Conservation (phyloP, 2,797 vertebrate species). For the Hydrophis major region DNA sequence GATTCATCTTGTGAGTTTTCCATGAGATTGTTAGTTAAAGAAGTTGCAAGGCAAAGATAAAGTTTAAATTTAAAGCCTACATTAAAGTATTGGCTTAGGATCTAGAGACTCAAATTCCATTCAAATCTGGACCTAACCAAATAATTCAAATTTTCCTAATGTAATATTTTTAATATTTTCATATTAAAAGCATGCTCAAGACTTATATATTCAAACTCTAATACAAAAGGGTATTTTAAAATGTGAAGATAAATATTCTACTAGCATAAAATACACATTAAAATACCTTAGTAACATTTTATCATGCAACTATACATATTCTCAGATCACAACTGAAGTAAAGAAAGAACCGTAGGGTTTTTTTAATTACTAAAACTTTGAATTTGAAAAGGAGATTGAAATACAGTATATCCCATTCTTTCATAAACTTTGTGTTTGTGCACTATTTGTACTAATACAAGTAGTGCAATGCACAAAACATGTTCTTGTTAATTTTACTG, state of each 20-base stretch:
- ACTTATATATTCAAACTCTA: not conserved
- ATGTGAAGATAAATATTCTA: not conserved
- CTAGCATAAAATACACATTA: not conserved
- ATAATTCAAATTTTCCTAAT: not conserved
- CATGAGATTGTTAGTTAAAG: not conserved
- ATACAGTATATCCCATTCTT: not conserved
- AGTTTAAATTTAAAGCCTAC: not conserved
- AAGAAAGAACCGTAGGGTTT: not conserved
- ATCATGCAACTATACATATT: accelerated
- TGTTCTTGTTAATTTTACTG: not conserved
- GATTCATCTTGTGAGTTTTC: not conserved
- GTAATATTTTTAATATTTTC: not conserved
- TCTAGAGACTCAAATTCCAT: not conserved
- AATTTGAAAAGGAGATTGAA: not conserved
- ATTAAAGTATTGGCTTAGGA: not conserved
- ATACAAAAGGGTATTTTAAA: not conserved
- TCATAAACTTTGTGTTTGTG: not conserved
- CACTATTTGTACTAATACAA: not conserved
- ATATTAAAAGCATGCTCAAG: not conserved
- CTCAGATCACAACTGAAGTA: not conserved
- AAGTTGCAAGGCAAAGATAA: not conserved
- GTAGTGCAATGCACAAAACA: not conserved
- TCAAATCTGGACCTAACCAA: not conserved
- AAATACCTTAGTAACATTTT: not conserved
- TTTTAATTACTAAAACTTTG: not conserved